Conservation (phyloP, 2,113 vertebrate genomes). For the Nymphicus hollandicus region DNA sequence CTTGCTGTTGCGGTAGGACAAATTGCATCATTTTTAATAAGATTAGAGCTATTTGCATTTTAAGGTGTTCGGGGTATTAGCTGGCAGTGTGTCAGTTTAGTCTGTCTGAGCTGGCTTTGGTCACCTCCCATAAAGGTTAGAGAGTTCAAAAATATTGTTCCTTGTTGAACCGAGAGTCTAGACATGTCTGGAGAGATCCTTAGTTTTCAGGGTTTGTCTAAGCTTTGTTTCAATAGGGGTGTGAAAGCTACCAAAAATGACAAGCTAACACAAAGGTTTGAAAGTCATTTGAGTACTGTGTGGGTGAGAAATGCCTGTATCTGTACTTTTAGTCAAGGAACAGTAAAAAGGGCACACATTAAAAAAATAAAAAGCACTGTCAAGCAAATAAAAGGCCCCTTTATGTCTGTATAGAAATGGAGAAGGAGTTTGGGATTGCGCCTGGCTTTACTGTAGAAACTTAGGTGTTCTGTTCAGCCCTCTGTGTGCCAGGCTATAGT, state of each 20-base stretch:
- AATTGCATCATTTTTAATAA: slow-evolving; percentile 71
- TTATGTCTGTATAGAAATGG: background rate
- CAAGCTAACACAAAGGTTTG: slow-evolving; percentile 54
- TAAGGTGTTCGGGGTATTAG: slow-evolving; percentile 71
- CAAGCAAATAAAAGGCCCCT: slow-evolving; percentile 33
- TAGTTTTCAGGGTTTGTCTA: slow-evolving; percentile 72
- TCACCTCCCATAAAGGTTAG: slow-evolving; percentile 74
- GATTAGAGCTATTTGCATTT: slow-evolving; percentile 72
- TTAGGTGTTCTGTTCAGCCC: background rate
- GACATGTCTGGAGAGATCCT: slow-evolving; percentile 76
- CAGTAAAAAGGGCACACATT: slow-evolving; percentile 21
- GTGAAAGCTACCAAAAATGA: slow-evolving; percentile 54
- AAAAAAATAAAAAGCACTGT: slow-evolving; percentile 13
- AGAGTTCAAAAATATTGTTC: slow-evolving; percentile 75
- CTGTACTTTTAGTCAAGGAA: slow-evolving; percentile 32
- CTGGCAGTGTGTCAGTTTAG: slow-evolving; percentile 73
- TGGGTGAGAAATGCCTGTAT: slow-evolving; percentile 48
- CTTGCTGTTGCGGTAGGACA: background rate
- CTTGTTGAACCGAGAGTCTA: slow-evolving; percentile 73
- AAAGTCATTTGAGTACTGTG: slow-evolving; percentile 61
- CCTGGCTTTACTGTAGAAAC: background rate
- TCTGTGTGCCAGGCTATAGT: background rate
- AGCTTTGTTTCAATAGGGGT: slow-evolving; percentile 69
- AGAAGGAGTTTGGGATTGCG: background rate
- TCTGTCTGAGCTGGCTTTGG: slow-evolving; percentile 76